Evolutionary conservation across 1,140 invertebrate genomes (phyloP).

Genomic region (Ceratitis capitata): DNA sequence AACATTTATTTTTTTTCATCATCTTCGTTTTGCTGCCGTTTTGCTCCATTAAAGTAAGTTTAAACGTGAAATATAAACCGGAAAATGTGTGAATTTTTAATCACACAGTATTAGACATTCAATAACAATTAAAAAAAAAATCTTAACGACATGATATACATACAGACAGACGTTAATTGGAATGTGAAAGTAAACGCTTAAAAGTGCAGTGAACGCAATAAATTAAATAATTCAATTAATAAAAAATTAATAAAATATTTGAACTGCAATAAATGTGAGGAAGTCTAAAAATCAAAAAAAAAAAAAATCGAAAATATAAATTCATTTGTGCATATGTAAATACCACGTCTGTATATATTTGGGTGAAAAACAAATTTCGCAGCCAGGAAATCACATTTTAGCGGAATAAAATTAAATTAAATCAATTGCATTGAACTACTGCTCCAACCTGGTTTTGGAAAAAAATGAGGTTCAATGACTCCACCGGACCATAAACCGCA

Average conservation of each 20-base stretch:
- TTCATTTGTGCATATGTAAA: background rate
- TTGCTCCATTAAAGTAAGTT: background rate
- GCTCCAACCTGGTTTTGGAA: too few relatives aligned
- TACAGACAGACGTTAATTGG: too few relatives aligned
- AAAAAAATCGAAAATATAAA: background rate
- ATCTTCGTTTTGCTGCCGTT: background rate
- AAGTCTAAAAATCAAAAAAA: background rate
- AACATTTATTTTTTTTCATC: background rate
- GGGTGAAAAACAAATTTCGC: background rate
- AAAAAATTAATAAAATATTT: background rate
- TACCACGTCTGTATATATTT: background rate
- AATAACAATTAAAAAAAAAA: background rate
- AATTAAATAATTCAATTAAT: background rate
- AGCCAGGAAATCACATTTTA: background rate
- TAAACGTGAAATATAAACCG: background rate
- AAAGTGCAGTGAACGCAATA: constrained; percentile 11
- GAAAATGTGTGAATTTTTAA: background rate
- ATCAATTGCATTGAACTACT: too few relatives aligned
- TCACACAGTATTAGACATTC: background rate
- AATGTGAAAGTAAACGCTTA: background rate
- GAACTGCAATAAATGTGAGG: background rate
- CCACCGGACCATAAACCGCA: too few relatives aligned
- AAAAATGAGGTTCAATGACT: too few relatives aligned
- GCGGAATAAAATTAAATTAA: background rate
- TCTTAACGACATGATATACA: background rate